These are phyloP conservation scores for Orchesella flavescens DNA, from an alignment of 2,888 invertebrate genomes.

Conservation along the genomic window DNA sequence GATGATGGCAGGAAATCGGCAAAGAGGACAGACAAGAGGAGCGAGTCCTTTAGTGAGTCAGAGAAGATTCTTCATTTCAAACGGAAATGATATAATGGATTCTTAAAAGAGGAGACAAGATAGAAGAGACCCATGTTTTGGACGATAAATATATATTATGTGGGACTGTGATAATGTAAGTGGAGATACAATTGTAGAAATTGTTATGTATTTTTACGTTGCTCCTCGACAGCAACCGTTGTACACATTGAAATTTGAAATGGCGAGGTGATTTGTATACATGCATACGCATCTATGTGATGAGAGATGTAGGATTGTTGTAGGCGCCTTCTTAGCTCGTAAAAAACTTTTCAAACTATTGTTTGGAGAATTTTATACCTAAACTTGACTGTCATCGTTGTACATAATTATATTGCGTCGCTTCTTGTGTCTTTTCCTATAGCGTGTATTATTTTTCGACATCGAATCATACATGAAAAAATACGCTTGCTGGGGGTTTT, in stretches of 20 bases:
- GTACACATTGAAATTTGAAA: no score
- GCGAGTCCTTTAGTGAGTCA: no score
- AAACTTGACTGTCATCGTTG: no score
- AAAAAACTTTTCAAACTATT: background rate
- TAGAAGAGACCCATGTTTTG: background rate
- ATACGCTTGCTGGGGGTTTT: no score
- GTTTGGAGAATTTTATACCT: background rate
- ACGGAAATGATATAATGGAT: slow-evolving; percentile 47
- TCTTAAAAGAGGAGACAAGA: slow-evolving; percentile 2
- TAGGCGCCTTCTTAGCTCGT: background rate
- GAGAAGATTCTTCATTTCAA: slow-evolving; percentile 24
- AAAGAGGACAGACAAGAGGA: slow-evolving; percentile 9
- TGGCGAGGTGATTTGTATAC: no score
- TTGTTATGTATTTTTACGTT: no score
- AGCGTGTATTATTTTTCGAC: slow-evolving; percentile 19
- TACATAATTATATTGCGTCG: no score
- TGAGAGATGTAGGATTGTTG: background rate
- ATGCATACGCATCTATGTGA: no score
- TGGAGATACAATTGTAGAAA: no score
- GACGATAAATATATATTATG: background rate
- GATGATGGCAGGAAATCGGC: slow-evolving; percentile 28
- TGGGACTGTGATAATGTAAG: no score
- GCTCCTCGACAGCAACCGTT: no score
- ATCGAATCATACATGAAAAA: background rate
- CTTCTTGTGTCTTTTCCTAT: background rate